Evolutionary conservation across 2,113 vertebrate genomes (phyloP), one percentile per base, ranked within the genome.

Genomic region (Gadus macrocephalus): DNA sequence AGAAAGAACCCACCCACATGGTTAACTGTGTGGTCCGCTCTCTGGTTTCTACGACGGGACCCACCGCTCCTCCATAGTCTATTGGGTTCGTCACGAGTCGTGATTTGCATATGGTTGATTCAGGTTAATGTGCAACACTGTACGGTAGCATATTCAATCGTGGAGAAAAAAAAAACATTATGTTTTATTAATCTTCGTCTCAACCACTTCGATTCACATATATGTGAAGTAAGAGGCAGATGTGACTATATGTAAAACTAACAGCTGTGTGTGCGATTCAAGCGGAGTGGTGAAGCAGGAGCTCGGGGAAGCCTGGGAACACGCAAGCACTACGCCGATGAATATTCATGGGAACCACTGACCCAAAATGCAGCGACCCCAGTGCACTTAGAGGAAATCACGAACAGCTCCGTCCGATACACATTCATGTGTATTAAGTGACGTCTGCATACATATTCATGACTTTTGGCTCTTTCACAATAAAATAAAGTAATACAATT

Each of bases 381-480:
- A 67, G 62, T 77, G 66, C 64, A 67, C 71, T 70, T 49, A 49
- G 71, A 64, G 60, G 56, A 79, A 78, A 79, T 81, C 70, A 78
- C 73, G 75, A 69, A 78, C 73, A 72, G 70, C 56, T 58, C 42
- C 22, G 5, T 61, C 16, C 65, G 75, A 74, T 75, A 82, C 42
- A 49, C 35, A 69, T 81, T 68, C 74, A 66, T 78, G 60, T 78
- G 60, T 69, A 74, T 72, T 72, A n/a, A n/a, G n/a, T n/a, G n/a
- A 79, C 55, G 31, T 49, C 0, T 1, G 66, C 25, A 78, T 84
- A 55, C 76, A 85, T 83, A 85, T 79, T 80, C 69, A 89, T 78
- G 70, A 77, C 42, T 70, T 64, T 70, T 55, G 66, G 15, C 42
- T 15, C 42, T 78, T 72, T 62, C 59, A 25, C 42, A 49, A 49